Conservation (phyloP, 37 sponge, comb jelly and placozoan genomes). For the Agelas oroides region DNA sequence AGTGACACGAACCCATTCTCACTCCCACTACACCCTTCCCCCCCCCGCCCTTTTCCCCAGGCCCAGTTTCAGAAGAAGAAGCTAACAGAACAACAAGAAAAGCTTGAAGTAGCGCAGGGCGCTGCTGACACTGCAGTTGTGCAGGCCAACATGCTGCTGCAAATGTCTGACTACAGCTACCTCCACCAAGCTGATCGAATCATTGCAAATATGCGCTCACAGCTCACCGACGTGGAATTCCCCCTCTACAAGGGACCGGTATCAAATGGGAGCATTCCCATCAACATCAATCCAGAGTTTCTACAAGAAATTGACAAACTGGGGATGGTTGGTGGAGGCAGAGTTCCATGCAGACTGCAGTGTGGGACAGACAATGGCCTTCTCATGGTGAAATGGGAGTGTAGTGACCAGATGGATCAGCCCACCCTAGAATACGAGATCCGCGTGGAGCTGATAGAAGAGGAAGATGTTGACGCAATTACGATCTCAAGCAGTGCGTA, state of each 20-base stretch:
- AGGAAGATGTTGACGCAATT: slow-evolving; percentile 10
- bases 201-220: slow-evolving; percentile 42
- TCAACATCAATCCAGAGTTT: slow-evolving; percentile 38
- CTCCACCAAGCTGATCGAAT: slow-evolving; percentile 52
- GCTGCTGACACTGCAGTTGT: slow-evolving; percentile 51
- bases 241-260: slow-evolving; percentile 37
- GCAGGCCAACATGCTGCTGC: slow-evolving; percentile 62
- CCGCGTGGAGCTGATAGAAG: slow-evolving; percentile 26
- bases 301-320: slow-evolving; percentile 28
- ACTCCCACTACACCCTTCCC: too few species aligned
- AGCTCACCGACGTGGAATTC: slow-evolving; percentile 36
- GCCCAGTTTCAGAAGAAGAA: slow-evolving; percentile 50
- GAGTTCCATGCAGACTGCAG: slow-evolving; percentile 11
- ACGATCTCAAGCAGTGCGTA: background rate
- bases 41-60: background rate
- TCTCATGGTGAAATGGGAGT: slow-evolving; percentile 49
- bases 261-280: slow-evolving; percentile 24
- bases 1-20: too few species aligned
- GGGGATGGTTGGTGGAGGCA: slow-evolving; percentile 61
- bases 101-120: slow-evolving; percentile 64
- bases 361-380: slow-evolving; percentile 29
- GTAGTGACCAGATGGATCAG: background rate
- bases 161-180: slow-evolving; percentile 64
- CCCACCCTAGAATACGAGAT: slow-evolving; percentile 50
- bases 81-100: slow-evolving; percentile 56